phyloP scores from a whole-genome alignment of 2,888 invertebrate species.

The Spisula solida region DNA sequence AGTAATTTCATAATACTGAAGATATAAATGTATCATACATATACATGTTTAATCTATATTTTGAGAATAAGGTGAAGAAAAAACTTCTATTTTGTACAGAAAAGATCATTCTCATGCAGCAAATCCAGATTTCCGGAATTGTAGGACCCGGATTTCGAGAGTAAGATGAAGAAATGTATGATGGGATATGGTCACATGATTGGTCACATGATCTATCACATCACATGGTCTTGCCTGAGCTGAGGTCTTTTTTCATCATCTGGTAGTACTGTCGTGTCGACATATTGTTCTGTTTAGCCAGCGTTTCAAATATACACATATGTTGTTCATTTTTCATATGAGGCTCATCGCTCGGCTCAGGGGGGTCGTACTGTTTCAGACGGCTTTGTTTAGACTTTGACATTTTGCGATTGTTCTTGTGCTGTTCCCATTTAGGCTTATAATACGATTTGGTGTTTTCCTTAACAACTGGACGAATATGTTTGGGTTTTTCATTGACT shows the following conservation, averaged over 20 bases:
- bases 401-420: conserved; percentile 10
- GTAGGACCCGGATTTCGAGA: too few relatives aligned
- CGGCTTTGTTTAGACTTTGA: conserved; percentile 27
- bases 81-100: too few relatives aligned
- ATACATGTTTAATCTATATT: too few relatives aligned
- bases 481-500: conserved; percentile 29
- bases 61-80: too few relatives aligned
- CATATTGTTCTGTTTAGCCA: conserved; percentile 85
- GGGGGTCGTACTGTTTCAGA: not conserved
- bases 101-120: too few relatives aligned
- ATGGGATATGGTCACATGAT: not conserved
- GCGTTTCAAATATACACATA: conserved; percentile 84
- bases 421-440: not conserved
- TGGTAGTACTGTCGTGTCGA: conserved; percentile 81
- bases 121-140: too few relatives aligned
- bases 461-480: not conserved
- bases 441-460: not conserved
- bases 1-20: too few relatives aligned
- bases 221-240: conserved; percentile 82
- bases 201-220: conserved; percentile 64
- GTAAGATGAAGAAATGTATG: conserved; percentile 7
- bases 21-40: too few relatives aligned
- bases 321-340: conserved; percentile 68
- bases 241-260: conserved; percentile 83
- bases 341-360: conserved; percentile 17